Conservation (phyloP, 2,113 vertebrate genomes). For the Nothobranchius kuhntae region DNA sequence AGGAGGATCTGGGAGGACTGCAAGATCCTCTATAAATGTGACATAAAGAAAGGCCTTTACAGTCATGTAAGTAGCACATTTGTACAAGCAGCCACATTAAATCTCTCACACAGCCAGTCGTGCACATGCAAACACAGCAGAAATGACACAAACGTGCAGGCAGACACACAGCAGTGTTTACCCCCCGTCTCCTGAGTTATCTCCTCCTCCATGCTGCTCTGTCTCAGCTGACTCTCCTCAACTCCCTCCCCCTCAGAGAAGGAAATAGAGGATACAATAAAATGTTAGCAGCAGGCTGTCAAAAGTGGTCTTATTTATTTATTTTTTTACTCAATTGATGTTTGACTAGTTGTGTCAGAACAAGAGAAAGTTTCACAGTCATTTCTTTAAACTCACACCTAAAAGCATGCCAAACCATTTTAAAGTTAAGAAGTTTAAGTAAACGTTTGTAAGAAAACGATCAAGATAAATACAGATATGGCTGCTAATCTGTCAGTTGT, state of each 20-base stretch:
- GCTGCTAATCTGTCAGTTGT: no score
- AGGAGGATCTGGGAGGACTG: conserved; percentile 47
- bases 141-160: conserved; percentile 30
- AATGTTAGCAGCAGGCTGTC: conserved; percentile 22
- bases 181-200: conserved; percentile 66
- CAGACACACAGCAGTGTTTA: conserved; percentile 37
- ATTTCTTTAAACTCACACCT: no score
- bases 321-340: background rate
- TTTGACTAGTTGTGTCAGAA: background rate
- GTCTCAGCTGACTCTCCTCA: conserved; percentile 81
- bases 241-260: conserved; percentile 78
- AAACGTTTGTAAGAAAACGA: no score
- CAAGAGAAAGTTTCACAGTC: background rate
- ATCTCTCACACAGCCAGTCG: conserved; percentile 16
- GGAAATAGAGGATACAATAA: conserved; percentile 19
- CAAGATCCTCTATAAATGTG: conserved; percentile 15
- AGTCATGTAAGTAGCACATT: conserved; percentile 3
- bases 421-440: no score
- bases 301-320: conserved; percentile 2
- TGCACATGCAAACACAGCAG: conserved; percentile 31
- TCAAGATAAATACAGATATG: no score
- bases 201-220: conserved; percentile 72
- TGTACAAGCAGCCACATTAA: conserved; percentile 14
- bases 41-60: background rate
- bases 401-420: no score